Percentiles rank a stretch among this genome's conserved stretches.
phyloP scores from a whole-genome alignment of 2,113 vertebrate genomes.

The Dinomys branickii region DNA sequence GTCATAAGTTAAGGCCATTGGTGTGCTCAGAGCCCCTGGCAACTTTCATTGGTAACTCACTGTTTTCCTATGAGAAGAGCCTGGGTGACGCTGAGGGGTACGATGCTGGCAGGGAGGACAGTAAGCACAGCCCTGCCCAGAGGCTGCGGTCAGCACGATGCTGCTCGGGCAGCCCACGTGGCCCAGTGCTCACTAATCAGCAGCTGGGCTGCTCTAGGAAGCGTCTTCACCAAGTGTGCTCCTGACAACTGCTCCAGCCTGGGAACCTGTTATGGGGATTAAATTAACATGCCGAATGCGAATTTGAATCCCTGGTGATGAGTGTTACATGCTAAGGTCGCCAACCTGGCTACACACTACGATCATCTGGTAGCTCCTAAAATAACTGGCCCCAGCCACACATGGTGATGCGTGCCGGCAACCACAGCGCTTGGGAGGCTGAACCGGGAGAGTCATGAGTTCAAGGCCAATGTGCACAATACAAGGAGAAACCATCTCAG shows the following conservation, averaged over 20 bases:
- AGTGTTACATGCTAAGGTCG: neutral
- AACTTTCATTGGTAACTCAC: neutral
- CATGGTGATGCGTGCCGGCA: neutral
- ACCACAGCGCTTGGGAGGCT: neutral
- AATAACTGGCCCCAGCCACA: neutral
- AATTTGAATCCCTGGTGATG: neutral
- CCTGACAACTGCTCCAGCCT: neutral
- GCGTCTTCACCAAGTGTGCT: neutral
- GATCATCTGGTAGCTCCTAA: neutral
- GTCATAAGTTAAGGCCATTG: neutral
- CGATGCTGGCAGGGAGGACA: neutral
- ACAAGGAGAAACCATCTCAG: neutral
- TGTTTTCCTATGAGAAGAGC: neutral
- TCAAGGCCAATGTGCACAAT: neutral
- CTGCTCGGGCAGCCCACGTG: fast-evolving
- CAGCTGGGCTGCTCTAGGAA: neutral
- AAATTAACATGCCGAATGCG: neutral
- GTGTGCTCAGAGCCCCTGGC: neutral
- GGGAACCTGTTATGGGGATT: neutral
- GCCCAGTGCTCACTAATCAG: neutral
- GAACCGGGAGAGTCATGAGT: neutral
- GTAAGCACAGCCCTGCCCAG: neutral
- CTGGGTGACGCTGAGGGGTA: neutral
- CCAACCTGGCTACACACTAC: neutral
- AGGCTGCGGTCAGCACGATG: neutral